Evolutionary conservation across 1,140 invertebrate species (phyloP).

Genomic region (Drosophila erecta): DNA sequence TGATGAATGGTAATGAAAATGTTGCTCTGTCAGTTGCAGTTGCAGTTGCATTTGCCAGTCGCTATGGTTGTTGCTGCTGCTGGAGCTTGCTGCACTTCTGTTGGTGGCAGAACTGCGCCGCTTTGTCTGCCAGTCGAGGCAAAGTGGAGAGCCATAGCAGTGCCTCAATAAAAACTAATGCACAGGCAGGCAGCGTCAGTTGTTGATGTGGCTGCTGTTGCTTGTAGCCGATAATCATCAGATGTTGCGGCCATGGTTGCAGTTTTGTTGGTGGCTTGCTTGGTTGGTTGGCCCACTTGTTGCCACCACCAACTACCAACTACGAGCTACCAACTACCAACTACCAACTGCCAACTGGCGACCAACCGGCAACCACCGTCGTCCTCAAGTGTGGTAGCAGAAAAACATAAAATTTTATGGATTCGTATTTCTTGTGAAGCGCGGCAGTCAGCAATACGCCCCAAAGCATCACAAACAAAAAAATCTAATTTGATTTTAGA

Average conservation of each 20-base stretch:
- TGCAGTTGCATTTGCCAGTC: slow-evolving; percentile 17
- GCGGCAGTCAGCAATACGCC: slow-evolving; percentile 57
- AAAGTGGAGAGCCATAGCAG: slow-evolving; percentile 50
- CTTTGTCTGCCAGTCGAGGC: slow-evolving; percentile 62
- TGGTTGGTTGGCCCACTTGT: slow-evolving; percentile 74
- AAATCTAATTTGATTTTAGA: neutral
- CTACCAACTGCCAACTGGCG: slow-evolving; percentile 3
- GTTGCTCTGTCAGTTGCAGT: slow-evolving; percentile 74
- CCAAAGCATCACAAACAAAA: slow-evolving; percentile 16
- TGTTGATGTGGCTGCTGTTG: slow-evolving; percentile 39
- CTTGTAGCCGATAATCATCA: slow-evolving; percentile 47
- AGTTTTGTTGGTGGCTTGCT: slow-evolving; percentile 54
- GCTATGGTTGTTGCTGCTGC: slow-evolving; percentile 21
- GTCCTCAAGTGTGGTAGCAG: slow-evolving; percentile 72
- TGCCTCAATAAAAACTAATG: slow-evolving; percentile 82
- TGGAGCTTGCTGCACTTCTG: neutral
- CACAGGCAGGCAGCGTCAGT: slow-evolving; percentile 69
- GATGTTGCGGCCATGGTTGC: slow-evolving; percentile 73
- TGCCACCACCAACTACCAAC: slow-evolving; percentile 56
- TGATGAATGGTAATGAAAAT: slow-evolving; percentile 83
- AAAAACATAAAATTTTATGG: slow-evolving; percentile 84
- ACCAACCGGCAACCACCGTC: slow-evolving; percentile 42
- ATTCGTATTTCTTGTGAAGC: slow-evolving; percentile 81
- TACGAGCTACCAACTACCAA: slow-evolving; percentile 27
- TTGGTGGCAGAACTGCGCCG: slow-evolving; percentile 53